A percentile compares a stretch with the other conserved stretches of the same genome.
Evolutionary conservation across 2,888 invertebrate genomes (phyloP).

Genomic region (Nymphalis polychloros): DNA sequence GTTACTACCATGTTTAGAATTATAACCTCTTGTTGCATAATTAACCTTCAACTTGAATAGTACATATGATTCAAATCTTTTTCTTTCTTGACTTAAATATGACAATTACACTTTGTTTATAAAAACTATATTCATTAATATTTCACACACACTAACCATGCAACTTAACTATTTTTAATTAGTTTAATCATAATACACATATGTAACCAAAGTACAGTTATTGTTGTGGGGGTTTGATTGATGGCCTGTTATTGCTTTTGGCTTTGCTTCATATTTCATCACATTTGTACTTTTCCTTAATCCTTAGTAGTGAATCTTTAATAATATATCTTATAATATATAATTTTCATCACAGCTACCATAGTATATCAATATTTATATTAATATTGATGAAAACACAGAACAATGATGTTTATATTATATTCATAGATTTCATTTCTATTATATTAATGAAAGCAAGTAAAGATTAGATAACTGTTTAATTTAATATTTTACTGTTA

Average conservation of each 20-base stretch:
- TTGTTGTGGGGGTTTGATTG: not conserved
- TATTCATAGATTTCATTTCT: too few relatives aligned
- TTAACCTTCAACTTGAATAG: slow-evolving; percentile 51
- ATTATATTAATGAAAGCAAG: too few relatives aligned
- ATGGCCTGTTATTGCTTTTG: not conserved
- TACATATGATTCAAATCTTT: not conserved
- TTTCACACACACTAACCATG: not conserved
- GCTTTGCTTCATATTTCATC: not conserved
- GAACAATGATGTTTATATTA: too few relatives aligned
- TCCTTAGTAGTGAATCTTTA: not conserved
- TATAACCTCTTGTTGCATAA: slow-evolving; percentile 34
- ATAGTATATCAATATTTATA: too few relatives aligned
- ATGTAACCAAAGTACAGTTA: not conserved
- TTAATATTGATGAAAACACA: too few relatives aligned
- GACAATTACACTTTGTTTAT: not conserved
- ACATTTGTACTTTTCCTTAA: not conserved
- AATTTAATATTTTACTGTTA: too few relatives aligned
- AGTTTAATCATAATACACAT: too few relatives aligned
- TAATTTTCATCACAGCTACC: too few relatives aligned
- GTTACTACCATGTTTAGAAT: slow-evolving; percentile 48
- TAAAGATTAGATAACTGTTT: too few relatives aligned
- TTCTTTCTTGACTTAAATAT: not conserved
- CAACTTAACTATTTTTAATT: not conserved
- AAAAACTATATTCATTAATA: not conserved
- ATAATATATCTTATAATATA: too few relatives aligned